Conservation (phyloP, 2,797 vertebrate genomes). For the Schizopygopsis malacanthus region DNA sequence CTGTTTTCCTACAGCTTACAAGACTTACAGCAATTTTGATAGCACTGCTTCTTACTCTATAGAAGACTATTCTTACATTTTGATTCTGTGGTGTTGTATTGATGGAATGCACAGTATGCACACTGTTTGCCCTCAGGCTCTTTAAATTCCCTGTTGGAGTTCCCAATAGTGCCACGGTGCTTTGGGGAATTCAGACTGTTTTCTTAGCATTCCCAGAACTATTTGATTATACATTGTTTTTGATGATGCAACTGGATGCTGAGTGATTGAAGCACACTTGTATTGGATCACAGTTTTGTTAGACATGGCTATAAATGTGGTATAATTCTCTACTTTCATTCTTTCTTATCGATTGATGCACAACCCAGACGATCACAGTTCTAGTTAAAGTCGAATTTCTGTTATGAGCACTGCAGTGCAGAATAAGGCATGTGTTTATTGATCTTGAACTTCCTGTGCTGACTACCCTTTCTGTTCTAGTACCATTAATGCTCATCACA, state of each 20-base stretch:
- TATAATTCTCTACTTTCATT: conserved; percentile 18
- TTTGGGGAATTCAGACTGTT: conserved; percentile 13
- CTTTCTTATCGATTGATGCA: neutral
- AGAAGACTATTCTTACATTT: too few species aligned
- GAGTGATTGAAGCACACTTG: conserved; percentile 16
- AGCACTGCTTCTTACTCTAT: too few species aligned
- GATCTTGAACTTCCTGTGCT: conserved; percentile 12
- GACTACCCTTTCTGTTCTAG: conserved; percentile 5
- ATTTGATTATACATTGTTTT: neutral
- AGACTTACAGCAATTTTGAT: too few species aligned
- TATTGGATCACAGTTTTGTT: neutral
- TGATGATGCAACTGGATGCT: conserved; percentile 6
- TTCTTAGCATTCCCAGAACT: neutral
- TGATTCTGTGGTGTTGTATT: neutral
- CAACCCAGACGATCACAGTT: neutral
- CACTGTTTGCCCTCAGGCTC: neutral
- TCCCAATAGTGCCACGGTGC: neutral
- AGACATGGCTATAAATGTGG: neutral
- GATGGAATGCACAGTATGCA: neutral
- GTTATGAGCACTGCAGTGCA: conserved; percentile 7
- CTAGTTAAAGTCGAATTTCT: neutral
- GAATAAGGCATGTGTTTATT: conserved; percentile 22
- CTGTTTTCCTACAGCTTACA: too few species aligned
- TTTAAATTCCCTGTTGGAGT: neutral
- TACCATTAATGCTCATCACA: neutral